phyloP scores from a whole-genome alignment of 2,113 vertebrate genomes.

The Clarias gariepinus region DNA sequence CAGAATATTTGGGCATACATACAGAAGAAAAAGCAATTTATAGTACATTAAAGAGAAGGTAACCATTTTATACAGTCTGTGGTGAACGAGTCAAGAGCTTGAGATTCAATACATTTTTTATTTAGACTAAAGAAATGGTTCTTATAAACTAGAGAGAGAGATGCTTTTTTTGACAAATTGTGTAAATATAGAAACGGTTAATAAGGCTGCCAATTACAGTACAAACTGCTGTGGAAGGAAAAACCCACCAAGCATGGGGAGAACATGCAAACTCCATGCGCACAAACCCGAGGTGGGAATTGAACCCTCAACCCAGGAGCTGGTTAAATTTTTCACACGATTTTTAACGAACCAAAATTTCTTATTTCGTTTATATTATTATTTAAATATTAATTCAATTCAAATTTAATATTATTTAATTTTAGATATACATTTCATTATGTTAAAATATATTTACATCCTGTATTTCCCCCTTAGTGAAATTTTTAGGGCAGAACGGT shows the following conservation, averaged over 20 bases:
- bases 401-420: too few species aligned
- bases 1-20: background rate
- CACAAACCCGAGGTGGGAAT: too few species aligned
- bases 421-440: too few species aligned
- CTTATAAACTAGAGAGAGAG: background rate
- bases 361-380: background rate
- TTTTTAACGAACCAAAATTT: background rate
- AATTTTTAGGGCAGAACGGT: background rate
- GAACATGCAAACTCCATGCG: too few species aligned
- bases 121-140: too few species aligned
- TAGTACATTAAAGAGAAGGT: background rate
- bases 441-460: background rate
- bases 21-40: background rate
- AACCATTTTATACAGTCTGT: background rate
- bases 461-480: background rate
- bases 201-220: background rate
- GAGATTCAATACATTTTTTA: background rate
- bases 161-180: background rate
- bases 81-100: background rate
- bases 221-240: too few species aligned
- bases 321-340: background rate
- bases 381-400: too few species aligned
- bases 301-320: too few species aligned
- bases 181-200: background rate
- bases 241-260: too few species aligned